Conservation (phyloP, 2,888 invertebrate species). For the Tipula lateralis region DNA sequence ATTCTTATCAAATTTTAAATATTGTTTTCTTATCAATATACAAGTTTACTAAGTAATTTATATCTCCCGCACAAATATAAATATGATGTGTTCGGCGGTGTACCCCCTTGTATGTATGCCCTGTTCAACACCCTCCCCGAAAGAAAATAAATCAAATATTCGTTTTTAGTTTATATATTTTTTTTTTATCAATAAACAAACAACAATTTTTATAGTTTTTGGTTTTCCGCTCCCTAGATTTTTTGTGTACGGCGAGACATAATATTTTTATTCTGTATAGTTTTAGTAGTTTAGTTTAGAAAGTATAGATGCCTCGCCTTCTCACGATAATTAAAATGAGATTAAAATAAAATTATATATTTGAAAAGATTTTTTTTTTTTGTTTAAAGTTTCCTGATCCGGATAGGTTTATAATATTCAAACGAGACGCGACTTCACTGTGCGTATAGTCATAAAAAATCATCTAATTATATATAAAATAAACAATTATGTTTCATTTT, state of each 20-base stretch:
- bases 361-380: neutral
- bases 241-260: constrained; percentile 7
- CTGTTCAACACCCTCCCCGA: too few relatives aligned
- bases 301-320: constrained; percentile 24
- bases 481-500: constrained; percentile 15
- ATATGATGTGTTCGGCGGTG: neutral
- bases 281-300: neutral
- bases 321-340: constrained; percentile 19
- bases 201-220: neutral
- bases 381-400: constrained; percentile 13
- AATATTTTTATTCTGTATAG: too few relatives aligned
- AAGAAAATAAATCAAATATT: neutral
- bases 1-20: constrained; percentile 19
- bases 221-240: constrained; percentile 9
- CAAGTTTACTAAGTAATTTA: neutral
- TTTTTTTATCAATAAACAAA: constrained; percentile 19
- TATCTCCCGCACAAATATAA: neutral
- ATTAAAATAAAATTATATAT: constrained; percentile 1
- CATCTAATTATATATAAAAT: constrained; percentile 24
- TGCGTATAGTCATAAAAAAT: constrained; percentile 8
- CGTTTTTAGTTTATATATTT: neutral
- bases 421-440: neutral
- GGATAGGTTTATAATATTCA: neutral
- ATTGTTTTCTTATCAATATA: neutral
- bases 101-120: neutral